Percentiles rank a stretch among this genome's conserved stretches.
These are phyloP conservation scores for Tenthredo mesomela DNA, from an alignment of 2,888 invertebrate species.

Conservation along the genomic window DNA sequence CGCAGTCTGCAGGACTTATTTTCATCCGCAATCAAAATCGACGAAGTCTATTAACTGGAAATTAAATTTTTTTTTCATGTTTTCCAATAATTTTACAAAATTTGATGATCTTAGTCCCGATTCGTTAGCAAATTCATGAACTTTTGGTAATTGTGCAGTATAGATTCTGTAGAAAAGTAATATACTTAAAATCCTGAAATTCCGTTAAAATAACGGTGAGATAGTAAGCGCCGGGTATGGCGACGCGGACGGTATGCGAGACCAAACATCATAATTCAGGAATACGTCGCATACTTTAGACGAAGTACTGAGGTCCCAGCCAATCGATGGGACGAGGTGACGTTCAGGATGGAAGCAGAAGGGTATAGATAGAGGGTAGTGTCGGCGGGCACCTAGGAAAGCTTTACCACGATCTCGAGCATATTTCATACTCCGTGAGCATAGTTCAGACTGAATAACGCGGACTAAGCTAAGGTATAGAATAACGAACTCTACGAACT, in stretches of 20 bases:
- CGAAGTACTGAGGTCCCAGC: conserved; percentile 37
- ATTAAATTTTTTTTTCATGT: neutral
- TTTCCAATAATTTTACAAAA: neutral
- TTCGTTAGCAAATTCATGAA: neutral
- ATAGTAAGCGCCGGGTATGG: neutral
- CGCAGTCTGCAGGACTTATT: neutral
- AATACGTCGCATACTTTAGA: conserved; percentile 45
- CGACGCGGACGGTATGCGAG: conserved; percentile 35
- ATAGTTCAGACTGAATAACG: conserved; percentile 21
- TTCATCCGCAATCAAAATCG: neutral
- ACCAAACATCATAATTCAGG: conserved; percentile 50
- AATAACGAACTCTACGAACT: neutral
- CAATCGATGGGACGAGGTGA: conserved; percentile 43
- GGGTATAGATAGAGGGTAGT: neutral
- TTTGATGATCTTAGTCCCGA: neutral
- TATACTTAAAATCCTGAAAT: conserved; percentile 33
- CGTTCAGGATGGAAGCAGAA: conserved; percentile 3
- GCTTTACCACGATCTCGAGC: conserved; percentile 22
- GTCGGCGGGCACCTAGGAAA: neutral
- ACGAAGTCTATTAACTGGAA: neutral
- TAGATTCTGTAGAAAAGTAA: conserved; percentile 10
- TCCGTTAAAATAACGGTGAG: conserved; percentile 36
- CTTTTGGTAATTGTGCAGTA: neutral
- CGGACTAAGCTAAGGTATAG: neutral
- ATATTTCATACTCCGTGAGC: conserved; percentile 34